Conservation (phyloP, 1,140 invertebrate species). For the Drosophila ercepeae region DNA sequence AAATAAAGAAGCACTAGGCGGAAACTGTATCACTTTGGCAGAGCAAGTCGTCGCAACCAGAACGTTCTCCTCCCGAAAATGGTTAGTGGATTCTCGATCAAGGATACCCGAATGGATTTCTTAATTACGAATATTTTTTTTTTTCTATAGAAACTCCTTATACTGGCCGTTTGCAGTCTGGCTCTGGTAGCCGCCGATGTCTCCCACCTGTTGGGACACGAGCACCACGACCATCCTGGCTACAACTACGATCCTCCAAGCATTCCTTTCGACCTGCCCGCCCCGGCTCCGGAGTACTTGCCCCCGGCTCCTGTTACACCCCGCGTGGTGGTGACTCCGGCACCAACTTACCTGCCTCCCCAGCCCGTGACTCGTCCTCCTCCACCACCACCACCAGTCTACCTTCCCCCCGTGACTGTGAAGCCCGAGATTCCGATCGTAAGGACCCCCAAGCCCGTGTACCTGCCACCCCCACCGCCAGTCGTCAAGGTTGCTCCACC, state of each 20-base stretch:
- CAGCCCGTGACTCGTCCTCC: constrained; percentile 9
- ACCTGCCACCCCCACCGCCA: constrained; percentile 25
- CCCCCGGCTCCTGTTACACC: constrained; percentile 37
- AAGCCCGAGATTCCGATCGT: constrained; percentile 26
- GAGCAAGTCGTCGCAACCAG: constrained; percentile 55
- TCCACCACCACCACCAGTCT: constrained; percentile 6
- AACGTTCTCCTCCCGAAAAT: constrained; percentile 59
- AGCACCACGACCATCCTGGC: constrained; percentile 64
- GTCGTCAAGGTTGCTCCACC: constrained; percentile 14
- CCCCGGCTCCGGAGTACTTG: constrained; percentile 45
- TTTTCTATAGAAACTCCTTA: constrained; percentile 64
- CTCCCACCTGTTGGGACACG: constrained; percentile 62
- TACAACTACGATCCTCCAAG: constrained; percentile 67
- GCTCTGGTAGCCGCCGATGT: constrained; percentile 73
- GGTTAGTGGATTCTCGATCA: constrained; percentile 32
- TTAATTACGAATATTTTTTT: neutral
- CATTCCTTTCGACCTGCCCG: constrained; percentile 68
- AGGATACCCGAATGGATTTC: neutral
- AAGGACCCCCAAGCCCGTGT: constrained; percentile 26
- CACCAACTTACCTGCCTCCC: constrained; percentile 56
- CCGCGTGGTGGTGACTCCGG: constrained; percentile 31
- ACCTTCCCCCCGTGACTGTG: constrained; percentile 15
- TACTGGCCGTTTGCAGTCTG: constrained; percentile 51
- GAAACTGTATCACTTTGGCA: constrained; percentile 77
- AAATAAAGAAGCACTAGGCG: constrained; percentile 78